Evolutionary conservation across 2,888 invertebrate species (phyloP).

Genomic region (Coecobrya sp.): DNA sequence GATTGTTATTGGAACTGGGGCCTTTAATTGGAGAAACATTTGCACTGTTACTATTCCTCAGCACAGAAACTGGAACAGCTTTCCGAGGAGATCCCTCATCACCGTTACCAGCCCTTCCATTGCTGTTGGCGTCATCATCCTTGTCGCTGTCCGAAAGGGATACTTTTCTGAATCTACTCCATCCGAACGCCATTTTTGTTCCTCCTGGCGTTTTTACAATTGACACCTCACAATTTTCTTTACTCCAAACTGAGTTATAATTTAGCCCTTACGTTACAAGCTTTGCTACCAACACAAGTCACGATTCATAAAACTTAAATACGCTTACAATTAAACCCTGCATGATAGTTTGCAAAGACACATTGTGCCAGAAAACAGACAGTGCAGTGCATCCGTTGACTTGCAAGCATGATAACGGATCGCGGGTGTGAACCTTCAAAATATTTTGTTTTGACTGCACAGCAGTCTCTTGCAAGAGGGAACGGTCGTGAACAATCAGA

Average conservation of each 20-base stretch:
- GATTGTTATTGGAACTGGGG: neutral
- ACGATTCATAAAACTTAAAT: too few relatives aligned
- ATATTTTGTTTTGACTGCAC: neutral
- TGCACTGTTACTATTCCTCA: conserved; percentile 42
- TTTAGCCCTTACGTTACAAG: too few relatives aligned
- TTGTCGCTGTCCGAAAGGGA: neutral
- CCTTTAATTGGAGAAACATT: conserved; percentile 17
- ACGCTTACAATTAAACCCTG: too few relatives aligned
- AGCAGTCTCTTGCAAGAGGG: neutral
- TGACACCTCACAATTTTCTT: too few relatives aligned
- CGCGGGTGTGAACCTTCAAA: conserved; percentile 36
- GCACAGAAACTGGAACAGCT: neutral
- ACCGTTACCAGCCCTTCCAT: neutral
- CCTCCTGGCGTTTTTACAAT: neutral
- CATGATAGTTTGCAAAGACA: neutral
- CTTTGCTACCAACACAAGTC: too few relatives aligned
- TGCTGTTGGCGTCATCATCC: neutral
- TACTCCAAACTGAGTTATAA: too few relatives aligned
- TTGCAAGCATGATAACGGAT: conserved; percentile 28
- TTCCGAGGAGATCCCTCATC: neutral
- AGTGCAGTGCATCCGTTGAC: conserved; percentile 9
- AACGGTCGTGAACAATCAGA: conserved; percentile 1
- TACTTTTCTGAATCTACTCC: neutral
- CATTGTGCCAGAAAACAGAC: neutral
- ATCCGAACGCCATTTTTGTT: neutral